Base-by-base conservation (phyloP, 1,140 invertebrate genomes). In the Drosophila neocordata region DNA sequence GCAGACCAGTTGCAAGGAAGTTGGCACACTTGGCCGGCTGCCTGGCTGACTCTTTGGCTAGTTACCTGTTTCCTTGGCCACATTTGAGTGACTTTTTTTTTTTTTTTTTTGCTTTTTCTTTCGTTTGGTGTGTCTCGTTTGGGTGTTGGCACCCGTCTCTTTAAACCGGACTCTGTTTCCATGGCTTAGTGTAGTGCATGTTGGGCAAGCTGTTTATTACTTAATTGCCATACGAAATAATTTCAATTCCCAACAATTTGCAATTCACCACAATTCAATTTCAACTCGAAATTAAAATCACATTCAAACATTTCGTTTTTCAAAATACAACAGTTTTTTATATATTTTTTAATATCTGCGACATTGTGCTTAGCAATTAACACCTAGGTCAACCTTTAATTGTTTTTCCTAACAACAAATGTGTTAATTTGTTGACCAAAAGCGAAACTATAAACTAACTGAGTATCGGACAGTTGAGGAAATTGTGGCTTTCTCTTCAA, bases 161-260 rank as follows among this genome's bases (percentile, higher is more conserved):
- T 20, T 37, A 38, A 75, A 75, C 72, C 73, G 72, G 72, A 75
- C 73, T 75, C 51, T 7, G 7, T 20, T 7, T 18, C 11, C 37
- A 44, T 38, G 20, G 38, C 13, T 38, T 4, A 24, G 24, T 62
- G 48, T 52, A 2, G 41, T 56, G 58, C 51, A 60, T 58, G 57
- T 84, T 82, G 60, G 63, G 77, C 80, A 84, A 83, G 76, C 79
- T 59, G 37, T 77, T 80, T 73, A 78, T 87, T 78, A 85, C 79
- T 85, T 85, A 87, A 85, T 87, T 70, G 71, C 70, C 37, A 37
- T 74, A 67, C 56, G 37, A 57, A 73, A 60, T 61, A 75, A 60
- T 65, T 41, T 53, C 72, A 51, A 60, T 34, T 55, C 34, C 5
- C 37, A 53, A 20, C 37, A 53, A 20, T 59, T 22, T 4, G 41